These are phyloP conservation scores for Rhinopomastus cyanomelas DNA, from an alignment of 2,113 vertebrate species.

Conservation along the genomic window DNA sequence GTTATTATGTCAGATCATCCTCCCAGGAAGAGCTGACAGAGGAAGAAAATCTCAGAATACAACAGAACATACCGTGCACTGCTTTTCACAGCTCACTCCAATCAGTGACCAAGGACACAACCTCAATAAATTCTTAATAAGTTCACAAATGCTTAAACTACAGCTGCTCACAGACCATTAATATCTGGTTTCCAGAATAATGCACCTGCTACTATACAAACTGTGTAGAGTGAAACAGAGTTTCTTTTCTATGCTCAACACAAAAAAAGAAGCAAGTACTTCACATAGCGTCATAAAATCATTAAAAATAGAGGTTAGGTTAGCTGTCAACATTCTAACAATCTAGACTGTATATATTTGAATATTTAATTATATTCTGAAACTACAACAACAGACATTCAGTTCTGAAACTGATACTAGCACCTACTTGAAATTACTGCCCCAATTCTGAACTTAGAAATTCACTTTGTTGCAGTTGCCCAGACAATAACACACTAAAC, in stretches of 20 bases:
- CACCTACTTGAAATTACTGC: background rate
- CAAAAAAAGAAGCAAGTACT: background rate
- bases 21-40: conserved; percentile 1
- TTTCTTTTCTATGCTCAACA: background rate
- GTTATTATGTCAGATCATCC: background rate
- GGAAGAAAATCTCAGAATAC: background rate
- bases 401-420: background rate
- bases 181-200: background rate
- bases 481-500: background rate
- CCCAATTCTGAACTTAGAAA: background rate
- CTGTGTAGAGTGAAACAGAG: background rate
- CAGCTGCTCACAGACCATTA: conserved; percentile 13
- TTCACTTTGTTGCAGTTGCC: background rate
- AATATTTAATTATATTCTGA: conserved; percentile 34
- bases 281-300: background rate
- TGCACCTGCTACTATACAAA: background rate
- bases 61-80: background rate
- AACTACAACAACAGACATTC: background rate
- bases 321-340: background rate
- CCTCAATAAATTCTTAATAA: conserved; percentile 52
- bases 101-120: conserved; percentile 34
- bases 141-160: conserved; percentile 19
- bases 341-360: background rate
- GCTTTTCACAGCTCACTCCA: conserved; percentile 2
- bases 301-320: background rate